These are phyloP conservation scores for Phyllopteryx taeniolatus DNA, from an alignment of 2,113 vertebrate species.

Conservation along the genomic window DNA sequence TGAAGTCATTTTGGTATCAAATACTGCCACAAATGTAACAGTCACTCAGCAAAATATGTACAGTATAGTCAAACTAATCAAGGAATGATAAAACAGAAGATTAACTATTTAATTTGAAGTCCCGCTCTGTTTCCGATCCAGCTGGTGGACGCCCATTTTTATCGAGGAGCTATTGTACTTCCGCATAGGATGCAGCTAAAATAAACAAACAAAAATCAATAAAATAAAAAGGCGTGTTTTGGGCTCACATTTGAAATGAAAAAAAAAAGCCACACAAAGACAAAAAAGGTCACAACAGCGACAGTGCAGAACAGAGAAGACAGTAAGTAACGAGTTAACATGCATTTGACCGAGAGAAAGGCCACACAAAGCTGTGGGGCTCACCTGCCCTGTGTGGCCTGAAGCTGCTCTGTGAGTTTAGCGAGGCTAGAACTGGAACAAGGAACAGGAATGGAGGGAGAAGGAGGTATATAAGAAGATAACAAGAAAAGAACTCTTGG, in stretches of 20 bases:
- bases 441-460: conserved; percentile 19
- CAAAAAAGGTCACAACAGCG: neutral
- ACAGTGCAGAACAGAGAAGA: neutral
- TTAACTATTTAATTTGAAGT: no score
- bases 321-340: neutral
- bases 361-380: conserved; percentile 53
- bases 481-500: conserved; percentile 13
- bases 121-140: no score
- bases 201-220: neutral
- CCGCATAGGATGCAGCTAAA: neutral
- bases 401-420: conserved; percentile 78
- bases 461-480: conserved; percentile 9
- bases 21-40: no score
- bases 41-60: no score
- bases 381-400: conserved; percentile 78
- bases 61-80: no score
- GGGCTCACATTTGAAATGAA: neutral
- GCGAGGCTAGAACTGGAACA: conserved; percentile 71
- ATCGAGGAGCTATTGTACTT: no score
- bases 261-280: neutral
- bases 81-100: no score
- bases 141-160: no score
- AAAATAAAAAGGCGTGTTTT: neutral
- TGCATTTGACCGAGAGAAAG: conserved; percentile 30
- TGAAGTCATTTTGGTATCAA: no score